Conservation (phyloP, 2,113 vertebrate species). For the Romanogobio albipinnatus region DNA sequence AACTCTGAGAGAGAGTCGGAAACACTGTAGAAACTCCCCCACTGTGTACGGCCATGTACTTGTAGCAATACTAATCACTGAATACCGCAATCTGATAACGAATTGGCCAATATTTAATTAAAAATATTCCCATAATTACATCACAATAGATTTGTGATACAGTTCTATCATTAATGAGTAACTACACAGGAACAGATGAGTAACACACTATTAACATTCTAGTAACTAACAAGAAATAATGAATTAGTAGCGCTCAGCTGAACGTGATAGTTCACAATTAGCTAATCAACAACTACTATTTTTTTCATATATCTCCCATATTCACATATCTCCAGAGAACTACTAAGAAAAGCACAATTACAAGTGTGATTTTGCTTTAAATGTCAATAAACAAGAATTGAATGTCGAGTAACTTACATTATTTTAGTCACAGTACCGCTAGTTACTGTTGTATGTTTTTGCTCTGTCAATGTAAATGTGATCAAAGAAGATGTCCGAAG, state of each 20-base stretch:
- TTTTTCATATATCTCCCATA: no score
- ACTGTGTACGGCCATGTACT: neutral
- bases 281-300: no score
- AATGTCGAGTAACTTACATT: neutral
- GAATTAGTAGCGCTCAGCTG: no score
- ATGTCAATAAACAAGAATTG: neutral
- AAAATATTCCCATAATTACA: neutral
- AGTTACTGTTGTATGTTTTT: neutral
- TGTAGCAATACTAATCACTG: neutral
- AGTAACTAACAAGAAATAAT: no score
- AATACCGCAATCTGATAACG: neutral
- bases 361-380: neutral
- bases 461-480: no score
- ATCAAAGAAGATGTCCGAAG: no score
- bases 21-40: conserved; percentile 2
- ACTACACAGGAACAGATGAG: no score
- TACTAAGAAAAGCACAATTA: neutral
- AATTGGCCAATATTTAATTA: neutral
- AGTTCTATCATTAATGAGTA: no score
- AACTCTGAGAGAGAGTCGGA: conserved; percentile 16
- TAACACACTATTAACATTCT: no score
- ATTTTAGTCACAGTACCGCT: neutral
- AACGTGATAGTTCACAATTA: no score
- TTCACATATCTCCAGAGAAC: no score
- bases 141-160: neutral